A percentile compares a stretch with the other conserved stretches of the same genome.
These are phyloP conservation scores for Pterostichus madidus DNA, from an alignment of 2,888 invertebrate genomes.

Conservation along the genomic window DNA sequence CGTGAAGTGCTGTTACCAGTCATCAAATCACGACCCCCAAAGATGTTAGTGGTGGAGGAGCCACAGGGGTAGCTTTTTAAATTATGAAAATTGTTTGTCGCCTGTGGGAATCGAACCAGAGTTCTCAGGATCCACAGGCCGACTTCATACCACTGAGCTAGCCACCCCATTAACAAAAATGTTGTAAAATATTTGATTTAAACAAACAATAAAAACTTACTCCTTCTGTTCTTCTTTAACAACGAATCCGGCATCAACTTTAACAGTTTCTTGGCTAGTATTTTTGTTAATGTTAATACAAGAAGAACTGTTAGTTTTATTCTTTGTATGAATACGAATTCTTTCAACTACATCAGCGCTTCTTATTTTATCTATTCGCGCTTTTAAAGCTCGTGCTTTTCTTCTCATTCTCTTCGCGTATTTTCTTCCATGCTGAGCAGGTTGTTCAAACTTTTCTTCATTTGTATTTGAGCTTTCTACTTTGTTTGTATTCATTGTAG, in stretches of 20 bases:
- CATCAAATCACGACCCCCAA: no score
- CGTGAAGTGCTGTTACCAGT: no score
- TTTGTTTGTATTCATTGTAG: background rate
- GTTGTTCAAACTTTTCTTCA: slow-evolving; percentile 35
- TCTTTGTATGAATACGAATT: slow-evolving; percentile 3
- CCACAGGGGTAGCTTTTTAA: no score
- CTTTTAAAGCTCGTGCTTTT: slow-evolving; percentile 42
- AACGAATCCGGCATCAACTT: no score
- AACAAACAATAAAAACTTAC: background rate
- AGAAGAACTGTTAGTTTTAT: background rate
- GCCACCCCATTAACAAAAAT: no score
- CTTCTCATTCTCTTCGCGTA: slow-evolving; percentile 29
- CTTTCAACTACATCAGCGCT: slow-evolving; percentile 48
- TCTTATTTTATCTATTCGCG: slow-evolving; percentile 48
- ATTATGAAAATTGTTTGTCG: no score
- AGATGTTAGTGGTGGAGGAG: no score
- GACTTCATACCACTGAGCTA: no score
- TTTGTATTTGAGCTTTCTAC: background rate
- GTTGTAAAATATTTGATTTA: background rate
- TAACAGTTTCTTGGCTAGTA: no score
- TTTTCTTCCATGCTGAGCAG: slow-evolving; percentile 3
- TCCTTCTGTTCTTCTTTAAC: background rate
- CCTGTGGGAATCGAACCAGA: no score
- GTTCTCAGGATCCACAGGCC: no score
- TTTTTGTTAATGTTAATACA: background rate